Evolutionary conservation across 2,888 invertebrate genomes (phyloP).

Genomic region (Mesodorylaimus sp.): DNA sequence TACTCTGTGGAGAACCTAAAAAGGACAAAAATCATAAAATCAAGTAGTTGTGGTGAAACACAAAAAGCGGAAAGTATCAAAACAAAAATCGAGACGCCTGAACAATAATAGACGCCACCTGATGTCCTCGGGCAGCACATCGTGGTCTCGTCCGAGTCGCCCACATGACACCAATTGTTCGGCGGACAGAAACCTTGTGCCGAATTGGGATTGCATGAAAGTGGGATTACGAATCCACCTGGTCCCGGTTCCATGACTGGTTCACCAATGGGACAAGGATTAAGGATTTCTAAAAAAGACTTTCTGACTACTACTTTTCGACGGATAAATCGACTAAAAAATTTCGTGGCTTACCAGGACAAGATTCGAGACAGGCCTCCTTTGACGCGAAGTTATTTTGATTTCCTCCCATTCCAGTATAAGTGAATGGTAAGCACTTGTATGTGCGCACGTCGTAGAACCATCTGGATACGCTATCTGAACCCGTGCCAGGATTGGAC

Average conservation of each 20-base stretch:
- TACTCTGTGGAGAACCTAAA: background rate
- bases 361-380: background rate
- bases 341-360: background rate
- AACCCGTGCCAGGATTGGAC: slow-evolving; percentile 24
- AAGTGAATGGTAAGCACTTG: background rate
- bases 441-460: background rate
- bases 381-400: slow-evolving; percentile 5
- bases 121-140: slow-evolving; percentile 3
- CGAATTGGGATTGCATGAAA: background rate
- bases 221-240: background rate
- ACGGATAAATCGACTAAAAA: background rate
- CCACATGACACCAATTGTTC: slow-evolving; percentile 9
- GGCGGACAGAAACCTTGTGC: slow-evolving; percentile 5
- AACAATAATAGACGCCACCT: too few species aligned
- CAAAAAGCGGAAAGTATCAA: too few species aligned
- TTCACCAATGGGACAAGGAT: slow-evolving; percentile 7
- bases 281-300: background rate
- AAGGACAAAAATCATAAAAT: too few species aligned
- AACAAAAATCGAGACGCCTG: too few species aligned
- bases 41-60: too few species aligned
- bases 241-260: background rate
- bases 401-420: slow-evolving; percentile 4
- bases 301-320: background rate
- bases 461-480: slow-evolving; percentile 10
- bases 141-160: background rate